Evolutionary conservation across 2,797 vertebrate genomes (phyloP).

Genomic region (Sciaenops ocellatus): DNA sequence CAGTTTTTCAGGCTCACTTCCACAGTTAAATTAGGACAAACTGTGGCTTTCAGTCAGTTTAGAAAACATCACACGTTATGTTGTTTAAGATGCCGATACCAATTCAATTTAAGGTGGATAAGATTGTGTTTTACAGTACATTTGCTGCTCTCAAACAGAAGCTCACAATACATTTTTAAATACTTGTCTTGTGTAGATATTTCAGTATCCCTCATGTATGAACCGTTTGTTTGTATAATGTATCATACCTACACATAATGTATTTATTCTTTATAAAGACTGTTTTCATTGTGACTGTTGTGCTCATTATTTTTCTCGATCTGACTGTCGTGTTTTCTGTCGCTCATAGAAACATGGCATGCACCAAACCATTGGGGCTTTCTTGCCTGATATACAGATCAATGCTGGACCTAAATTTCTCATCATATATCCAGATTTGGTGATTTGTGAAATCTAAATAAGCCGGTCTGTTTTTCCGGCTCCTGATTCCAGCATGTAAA

Average conservation of each 20-base stretch:
- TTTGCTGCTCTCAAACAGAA: neutral
- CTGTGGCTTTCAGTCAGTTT: neutral
- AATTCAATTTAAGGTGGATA: neutral
- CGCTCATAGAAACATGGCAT: slow-evolving; percentile 28
- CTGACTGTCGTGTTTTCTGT: slow-evolving; percentile 24
- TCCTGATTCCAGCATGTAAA: slow-evolving; percentile 55
- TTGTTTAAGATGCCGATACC: neutral
- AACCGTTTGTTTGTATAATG: slow-evolving; percentile 11
- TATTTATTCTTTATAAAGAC: neutral
- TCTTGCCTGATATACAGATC: slow-evolving; percentile 42
- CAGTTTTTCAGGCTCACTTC: neutral
- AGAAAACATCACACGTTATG: neutral
- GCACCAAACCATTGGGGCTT: slow-evolving; percentile 69
- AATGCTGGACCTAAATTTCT: slow-evolving; percentile 42
- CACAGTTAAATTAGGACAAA: neutral
- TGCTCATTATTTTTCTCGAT: slow-evolving; percentile 21
- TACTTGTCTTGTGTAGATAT: neutral
- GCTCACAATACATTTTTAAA: neutral
- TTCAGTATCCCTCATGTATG: neutral
- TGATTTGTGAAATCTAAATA: slow-evolving; percentile 32
- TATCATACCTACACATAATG: neutral
- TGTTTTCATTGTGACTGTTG: slow-evolving; percentile 17
- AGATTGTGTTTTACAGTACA: neutral
- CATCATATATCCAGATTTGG: slow-evolving; percentile 43
- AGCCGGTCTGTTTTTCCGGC: slow-evolving; percentile 42